These are phyloP conservation scores for Danaus melanippus DNA, from an alignment of 1,140 invertebrate genomes.

Conservation along the genomic window DNA sequence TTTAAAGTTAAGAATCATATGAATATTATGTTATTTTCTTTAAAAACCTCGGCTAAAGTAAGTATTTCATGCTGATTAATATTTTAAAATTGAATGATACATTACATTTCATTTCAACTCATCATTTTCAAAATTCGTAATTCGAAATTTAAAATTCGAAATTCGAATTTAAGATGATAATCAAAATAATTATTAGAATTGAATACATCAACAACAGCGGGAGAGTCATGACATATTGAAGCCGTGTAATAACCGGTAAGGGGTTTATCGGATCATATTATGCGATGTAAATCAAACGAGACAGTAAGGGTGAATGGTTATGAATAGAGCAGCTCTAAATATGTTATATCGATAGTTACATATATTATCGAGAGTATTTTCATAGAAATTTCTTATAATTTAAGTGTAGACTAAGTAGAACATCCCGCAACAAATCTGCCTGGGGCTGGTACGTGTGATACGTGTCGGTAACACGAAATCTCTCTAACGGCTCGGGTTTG, in stretches of 20 bases:
- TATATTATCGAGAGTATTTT: slow-evolving; percentile 8
- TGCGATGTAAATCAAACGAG: slow-evolving; percentile 22
- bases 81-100: too few relatives aligned
- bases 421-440: slow-evolving; percentile 20
- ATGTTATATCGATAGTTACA: slow-evolving; percentile 15
- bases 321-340: not conserved
- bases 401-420: slow-evolving; percentile 2
- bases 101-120: too few relatives aligned
- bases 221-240: slow-evolving; percentile 7
- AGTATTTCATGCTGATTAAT: too few relatives aligned
- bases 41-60: too few relatives aligned
- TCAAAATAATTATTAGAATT: not conserved
- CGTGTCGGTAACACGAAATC: slow-evolving; percentile 19
- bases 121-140: too few relatives aligned
- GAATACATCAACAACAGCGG: too few relatives aligned
- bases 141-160: too few relatives aligned
- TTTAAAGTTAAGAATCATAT: too few relatives aligned
- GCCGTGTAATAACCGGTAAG: slow-evolving; percentile 9
- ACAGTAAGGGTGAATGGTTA: slow-evolving; percentile 13
- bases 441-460: slow-evolving; percentile 19
- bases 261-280: slow-evolving; percentile 9
- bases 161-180: not conserved
- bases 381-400: not conserved
- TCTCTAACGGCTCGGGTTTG: slow-evolving; percentile 6
- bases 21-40: too few relatives aligned